phyloP scores from a whole-genome alignment of 2,888 invertebrate species.

The Trissolcus japonicus region DNA sequence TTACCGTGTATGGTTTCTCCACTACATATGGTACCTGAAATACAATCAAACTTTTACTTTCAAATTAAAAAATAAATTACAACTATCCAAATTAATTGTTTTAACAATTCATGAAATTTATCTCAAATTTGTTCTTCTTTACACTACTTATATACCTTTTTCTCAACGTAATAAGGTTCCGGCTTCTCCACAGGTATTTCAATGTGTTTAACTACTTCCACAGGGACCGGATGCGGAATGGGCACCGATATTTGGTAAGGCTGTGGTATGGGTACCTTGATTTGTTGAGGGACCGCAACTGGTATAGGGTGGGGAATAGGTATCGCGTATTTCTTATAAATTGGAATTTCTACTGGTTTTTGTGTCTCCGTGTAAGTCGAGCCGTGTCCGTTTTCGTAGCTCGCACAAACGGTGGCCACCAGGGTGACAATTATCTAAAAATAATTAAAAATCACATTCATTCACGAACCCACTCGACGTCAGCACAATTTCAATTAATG shows the following conservation, averaged over 20 bases:
- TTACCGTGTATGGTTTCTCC: conserved; percentile 79
- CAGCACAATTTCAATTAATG: conserved; percentile 7
- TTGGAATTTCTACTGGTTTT: conserved; percentile 70
- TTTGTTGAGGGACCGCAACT: conserved; percentile 78
- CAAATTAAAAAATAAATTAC: background rate
- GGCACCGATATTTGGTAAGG: conserved; percentile 79
- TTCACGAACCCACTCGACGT: background rate
- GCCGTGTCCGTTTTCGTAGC: conserved; percentile 66
- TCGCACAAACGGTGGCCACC: conserved; percentile 61
- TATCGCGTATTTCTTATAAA: conserved; percentile 76
- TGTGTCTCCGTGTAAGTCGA: conserved; percentile 71
- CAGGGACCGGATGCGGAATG: conserved; percentile 73
- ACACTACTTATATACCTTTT: conserved; percentile 72
- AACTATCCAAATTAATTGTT: no score
- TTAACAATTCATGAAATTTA: no score
- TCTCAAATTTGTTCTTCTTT: background rate
- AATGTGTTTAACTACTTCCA: conserved; percentile 78
- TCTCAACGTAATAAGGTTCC: conserved; percentile 80
- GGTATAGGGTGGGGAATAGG: conserved; percentile 80
- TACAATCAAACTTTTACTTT: no score
- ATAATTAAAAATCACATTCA: conserved; percentile 20
- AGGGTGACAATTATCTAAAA: conserved; percentile 65
- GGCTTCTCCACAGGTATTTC: conserved; percentile 80
- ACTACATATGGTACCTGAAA: conserved; percentile 78
- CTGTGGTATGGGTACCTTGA: conserved; percentile 79